phyloP scores from a whole-genome alignment of 2,888 invertebrate genomes.

The Syritta pipiens region DNA sequence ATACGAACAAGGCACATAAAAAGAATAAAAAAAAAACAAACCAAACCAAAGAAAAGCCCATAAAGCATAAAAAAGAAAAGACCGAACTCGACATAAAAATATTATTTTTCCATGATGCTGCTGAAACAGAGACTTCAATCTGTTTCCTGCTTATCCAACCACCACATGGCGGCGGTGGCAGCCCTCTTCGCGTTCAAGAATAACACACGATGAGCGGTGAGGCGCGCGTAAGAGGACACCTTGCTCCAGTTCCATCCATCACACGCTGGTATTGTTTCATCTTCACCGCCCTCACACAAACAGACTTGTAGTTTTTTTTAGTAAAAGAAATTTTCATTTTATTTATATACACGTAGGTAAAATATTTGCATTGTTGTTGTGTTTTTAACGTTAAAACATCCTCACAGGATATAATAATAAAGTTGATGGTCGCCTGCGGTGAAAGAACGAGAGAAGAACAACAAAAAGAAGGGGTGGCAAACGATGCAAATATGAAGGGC shows the following conservation, averaged over 20 bases:
- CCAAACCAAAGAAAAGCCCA: background rate
- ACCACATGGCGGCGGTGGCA: background rate
- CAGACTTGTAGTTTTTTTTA: slow-evolving; percentile 8
- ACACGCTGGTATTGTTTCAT: slow-evolving; percentile 57
- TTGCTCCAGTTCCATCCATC: slow-evolving; percentile 64
- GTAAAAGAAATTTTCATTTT: slow-evolving; percentile 30
- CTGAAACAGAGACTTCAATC: slow-evolving; percentile 30
- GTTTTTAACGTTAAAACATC: slow-evolving; percentile 47
- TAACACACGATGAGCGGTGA: slow-evolving; percentile 41
- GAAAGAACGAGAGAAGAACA: slow-evolving; percentile 5
- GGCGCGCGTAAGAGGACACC: slow-evolving; percentile 56
- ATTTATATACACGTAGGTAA: slow-evolving; percentile 15
- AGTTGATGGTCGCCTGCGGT: slow-evolving; percentile 63
- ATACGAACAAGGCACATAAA: slow-evolving; percentile 7
- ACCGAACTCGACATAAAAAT: slow-evolving; percentile 21
- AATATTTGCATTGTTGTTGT: slow-evolving; percentile 35
- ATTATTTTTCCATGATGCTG: slow-evolving; percentile 19
- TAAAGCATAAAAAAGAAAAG: background rate
- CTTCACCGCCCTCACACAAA: background rate
- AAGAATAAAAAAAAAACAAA: background rate
- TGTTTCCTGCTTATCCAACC: slow-evolving; percentile 36
- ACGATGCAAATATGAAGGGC: background rate
- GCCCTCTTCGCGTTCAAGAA: slow-evolving; percentile 32
- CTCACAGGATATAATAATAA: slow-evolving; percentile 58
- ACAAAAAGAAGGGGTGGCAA: background rate